Base-by-base conservation (phyloP, 2,797 vertebrate genomes). In the Hyperoplus lanceolatus region DNA sequence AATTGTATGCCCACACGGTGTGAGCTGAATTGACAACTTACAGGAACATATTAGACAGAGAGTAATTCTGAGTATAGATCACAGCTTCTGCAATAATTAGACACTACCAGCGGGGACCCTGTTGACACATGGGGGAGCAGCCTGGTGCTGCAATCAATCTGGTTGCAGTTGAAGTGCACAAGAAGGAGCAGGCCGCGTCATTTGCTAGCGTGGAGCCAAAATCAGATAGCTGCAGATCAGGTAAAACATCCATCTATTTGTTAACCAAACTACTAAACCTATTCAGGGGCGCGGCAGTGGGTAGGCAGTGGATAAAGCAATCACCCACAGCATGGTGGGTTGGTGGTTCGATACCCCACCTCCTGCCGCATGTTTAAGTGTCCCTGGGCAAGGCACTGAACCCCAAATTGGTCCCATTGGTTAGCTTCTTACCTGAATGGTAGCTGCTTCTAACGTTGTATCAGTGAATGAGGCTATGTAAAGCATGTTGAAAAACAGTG, bases 41-140 rank as follows among this genome's bases (percentile, higher is more conserved):
- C 81, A 81, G 62, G 68, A 70, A 70, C 18, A 55, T 65, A 75
- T 80, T 75, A 75, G 72, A 55, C 72, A 9, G 65, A 76, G 80
- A 84, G 69, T 71, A 85, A 89, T 79, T 75, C 63, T 70, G 73
- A 62, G 77, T 74, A 84, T 77, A 84, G 79, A 88, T 90, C 88
- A 88, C 77, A 86, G 79, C 55, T 72, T 79, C 77, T 81, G 77
- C 78, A 86, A 41, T 87, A 90, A 93, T 91, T 88, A 87, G 84
- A 82, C 74, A 48, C 68, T 73, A 79, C 75, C 87, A 69, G 58
- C 56, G 36, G 78, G 79, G 73, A 70, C 73, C 79, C 69, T 83
- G 85, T 80, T 84, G 77, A 84, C 81, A 90, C 77, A 70, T 75
- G 66, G 51, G 79, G 81, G 72, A 75, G 73, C 73, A 61, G 80